Base-by-base conservation (phyloP, 53 echinoderm and acorn worm species). In the Holothuria scabra region DNA sequence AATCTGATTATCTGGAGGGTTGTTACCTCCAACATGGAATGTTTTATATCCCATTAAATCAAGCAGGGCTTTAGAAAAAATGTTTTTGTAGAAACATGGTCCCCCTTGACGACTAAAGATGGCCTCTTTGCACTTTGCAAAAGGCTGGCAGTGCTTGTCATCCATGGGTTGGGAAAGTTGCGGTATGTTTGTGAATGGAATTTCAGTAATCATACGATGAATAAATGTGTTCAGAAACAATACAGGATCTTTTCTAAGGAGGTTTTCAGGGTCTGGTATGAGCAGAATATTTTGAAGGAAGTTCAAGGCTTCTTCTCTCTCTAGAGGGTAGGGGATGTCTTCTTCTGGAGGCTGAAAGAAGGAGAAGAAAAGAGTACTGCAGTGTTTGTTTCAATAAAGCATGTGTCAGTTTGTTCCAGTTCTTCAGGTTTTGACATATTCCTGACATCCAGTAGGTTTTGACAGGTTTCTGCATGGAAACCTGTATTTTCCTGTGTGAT, bases 31-130 rank as follows among this genome's bases (percentile, higher is more conserved):
- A 13, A 68, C 34, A 21, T 68, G 68, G 22, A 33, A 68, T 19
- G 68, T 68, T 12, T 68, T 41, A 35, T 20, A 68, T 21, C 68
- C 68, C 68, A 68, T 19, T 0, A 68, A 24, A 9, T 68, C 68
- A 21, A 68, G 19, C 68, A 68, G 68, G 12, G 34, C 68, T 34
- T 68, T 68, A 26, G 68, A 68, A 28, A 68, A 68, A n/a, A 68
- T 35, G 35, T 61, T 83, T 23, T 68, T 82, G 46, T 82, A 70
- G 49, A 82, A 81, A 63, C 88, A 87, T 5, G 69, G 33, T 18
- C 88, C 88, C 8, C 88, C 88, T 1, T 71, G 0, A 28, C 72
- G 84, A 26, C 22, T 30, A 52, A 76, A 84, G 34, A 88, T 52
- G 34, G 84, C 84, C 19, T 25, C 31, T 29, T 88, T 88, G 78